phyloP scores from a whole-genome alignment of 2,113 vertebrate genomes.

The Brienomyrus brachyistius region DNA sequence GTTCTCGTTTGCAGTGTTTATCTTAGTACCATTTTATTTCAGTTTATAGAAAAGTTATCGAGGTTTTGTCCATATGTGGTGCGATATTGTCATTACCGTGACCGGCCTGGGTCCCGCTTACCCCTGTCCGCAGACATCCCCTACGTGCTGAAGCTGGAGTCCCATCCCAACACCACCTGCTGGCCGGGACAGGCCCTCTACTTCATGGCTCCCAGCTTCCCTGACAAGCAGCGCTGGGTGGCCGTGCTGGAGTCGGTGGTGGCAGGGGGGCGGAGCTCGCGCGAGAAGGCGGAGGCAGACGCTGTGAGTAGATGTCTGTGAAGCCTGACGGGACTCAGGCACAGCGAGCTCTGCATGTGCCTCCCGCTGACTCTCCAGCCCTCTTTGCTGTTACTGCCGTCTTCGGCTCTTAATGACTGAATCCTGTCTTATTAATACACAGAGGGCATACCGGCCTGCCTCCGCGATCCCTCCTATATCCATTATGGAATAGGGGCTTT shows the following conservation, averaged over 20 bases:
- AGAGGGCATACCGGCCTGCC: background rate
- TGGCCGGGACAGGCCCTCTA: slow-evolving; percentile 96
- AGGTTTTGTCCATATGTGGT: background rate
- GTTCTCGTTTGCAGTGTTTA: background rate
- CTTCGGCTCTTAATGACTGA: background rate
- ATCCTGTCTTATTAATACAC: background rate
- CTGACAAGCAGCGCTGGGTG: slow-evolving; percentile 98
- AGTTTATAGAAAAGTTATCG: background rate
- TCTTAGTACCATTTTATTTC: background rate
- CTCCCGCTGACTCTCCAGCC: background rate
- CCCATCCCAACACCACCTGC: slow-evolving; percentile 92
- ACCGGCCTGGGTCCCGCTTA: background rate
- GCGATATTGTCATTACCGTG: background rate
- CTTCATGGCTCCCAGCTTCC: slow-evolving; percentile 93
- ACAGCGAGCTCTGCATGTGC: background rate
- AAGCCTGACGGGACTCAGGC: background rate
- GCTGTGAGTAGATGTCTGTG: slow-evolving; percentile 72
- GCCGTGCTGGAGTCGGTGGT: slow-evolving; percentile 91
- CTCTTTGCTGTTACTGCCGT: background rate
- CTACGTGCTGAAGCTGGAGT: slow-evolving; percentile 94
- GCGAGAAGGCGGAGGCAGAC: slow-evolving; percentile 90
- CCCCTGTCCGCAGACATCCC: slow-evolving; percentile 74
- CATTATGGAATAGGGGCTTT: slow-evolving; percentile 28
- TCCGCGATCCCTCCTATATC: background rate
- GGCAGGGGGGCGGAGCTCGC: slow-evolving; percentile 80